Base-by-base conservation (phyloP, 1,140 invertebrate genomes). In the Drosophila takahashii region DNA sequence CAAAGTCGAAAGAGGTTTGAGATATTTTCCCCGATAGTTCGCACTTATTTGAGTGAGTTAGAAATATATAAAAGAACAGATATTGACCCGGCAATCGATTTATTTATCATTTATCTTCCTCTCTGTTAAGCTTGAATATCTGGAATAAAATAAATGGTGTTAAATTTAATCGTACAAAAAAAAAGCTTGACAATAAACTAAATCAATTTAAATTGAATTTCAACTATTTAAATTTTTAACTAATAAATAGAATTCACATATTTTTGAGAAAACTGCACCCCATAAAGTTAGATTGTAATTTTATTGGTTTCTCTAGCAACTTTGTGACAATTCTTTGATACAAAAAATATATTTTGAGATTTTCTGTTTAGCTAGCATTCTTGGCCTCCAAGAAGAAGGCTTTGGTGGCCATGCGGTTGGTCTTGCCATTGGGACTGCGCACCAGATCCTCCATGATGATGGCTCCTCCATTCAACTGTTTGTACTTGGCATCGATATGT, bases 361-460 rank as follows among this genome's bases (percentile, higher is more conserved):
- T 13, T 13, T n/a, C 6, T 0, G 11, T 10, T 18, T 42, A 56
- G 8, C 27, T 57, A 1, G 8, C 47, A 15, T 47, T 50, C 13
- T 51, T 81, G 3, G 50, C 42, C 22, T 89, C 61, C 4, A 89
- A 34, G 16, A 89, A 89, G 37, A 47, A 66, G 0, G 80, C 79
- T 29, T 90, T 89, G 18, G 50, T 89, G 4, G 72, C 77, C 27
- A 65, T 53, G 4, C 85, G 65, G 53, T 89, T 89, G 2, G 85
- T 84, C 34, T 89, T 89, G 0, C 85, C 84, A 60, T 89, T 89
- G 26, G 85, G 47, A 32, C 66, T 77, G 4, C 64, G 74, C 15
- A 41, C 34, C 48, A 95, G 91, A 18, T 81, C 61, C 4, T 94
- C 83, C n/a, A 93, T 66, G 56, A 93, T 92, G 22, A 90, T 73